Base-by-base conservation (phyloP, 2,113 vertebrate genomes). In the Heterotis niloticus region DNA sequence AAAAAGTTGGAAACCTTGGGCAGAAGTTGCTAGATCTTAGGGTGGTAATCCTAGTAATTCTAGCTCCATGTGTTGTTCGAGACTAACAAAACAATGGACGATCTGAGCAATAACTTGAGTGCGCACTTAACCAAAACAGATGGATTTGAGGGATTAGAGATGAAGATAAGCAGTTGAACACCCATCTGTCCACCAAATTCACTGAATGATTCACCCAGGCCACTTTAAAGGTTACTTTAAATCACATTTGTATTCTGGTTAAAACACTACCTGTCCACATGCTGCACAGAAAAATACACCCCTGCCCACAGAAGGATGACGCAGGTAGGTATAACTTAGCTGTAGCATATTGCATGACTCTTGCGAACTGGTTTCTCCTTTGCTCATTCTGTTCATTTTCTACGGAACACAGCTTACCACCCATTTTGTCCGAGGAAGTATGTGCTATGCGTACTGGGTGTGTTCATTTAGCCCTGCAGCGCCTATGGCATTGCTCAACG, bases 161-260 rank as follows among this genome's bases (percentile, higher is more conserved):
- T 69, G 52, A 78, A 78, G 65, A 60, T 12, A 81, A 81, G 79
- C 59, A 54, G 80, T 77, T 76, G 65, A 34, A 75, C 76, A 52
- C 76, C 85, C 83, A 85, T 86, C 81, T 86, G 83, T 85, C 85
- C 85, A 80, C 82, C 78, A 81, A 80, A 76, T 82, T 85, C 81
- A 83, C 77, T 80, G 68, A 84, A 23, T 72, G 71, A 73, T 59
- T 83, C 79, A 80, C 80, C 81, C 74, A 29, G 64, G 57, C 57
- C 81, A 73, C 67, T 78, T 83, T 80, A 83, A 79, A 68, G 81
- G 80, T 34, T 26, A 18, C 18, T 64, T 44, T 59, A 57, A 26
- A 74, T 74, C 24, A 74, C 17, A 73, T 24, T 24, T 73, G 71
- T 73, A 57, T 56, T 59, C 57, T 59, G 57, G 57, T 10, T 73